Percentiles rank a stretch among this genome's conserved stretches.
Evolutionary conservation across 2,113 vertebrate genomes (phyloP).

Genomic region (Pontoporia blainvillei): DNA sequence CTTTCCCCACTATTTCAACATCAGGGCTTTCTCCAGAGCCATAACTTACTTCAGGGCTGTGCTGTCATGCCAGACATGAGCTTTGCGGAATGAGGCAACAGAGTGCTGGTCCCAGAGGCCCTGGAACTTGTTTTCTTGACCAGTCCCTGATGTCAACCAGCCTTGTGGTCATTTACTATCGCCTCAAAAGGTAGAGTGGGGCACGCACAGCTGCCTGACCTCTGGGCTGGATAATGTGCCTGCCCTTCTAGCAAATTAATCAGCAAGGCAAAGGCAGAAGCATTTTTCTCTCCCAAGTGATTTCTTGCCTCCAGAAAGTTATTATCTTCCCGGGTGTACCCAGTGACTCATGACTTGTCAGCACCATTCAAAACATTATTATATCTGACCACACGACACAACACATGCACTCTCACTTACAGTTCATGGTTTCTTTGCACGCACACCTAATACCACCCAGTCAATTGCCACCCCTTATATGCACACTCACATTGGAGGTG

Average conservation of each 20-base stretch:
- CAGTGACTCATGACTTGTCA: slow-evolving; percentile 18
- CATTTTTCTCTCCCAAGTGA: not conserved
- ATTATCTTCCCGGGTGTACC: not conserved
- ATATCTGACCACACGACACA: not conserved
- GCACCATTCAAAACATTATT: not conserved
- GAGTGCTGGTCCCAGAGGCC: not conserved
- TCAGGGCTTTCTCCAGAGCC: not conserved
- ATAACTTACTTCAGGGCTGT: not conserved
- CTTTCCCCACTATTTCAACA: not conserved
- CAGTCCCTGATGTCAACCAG: slow-evolving; percentile 32
- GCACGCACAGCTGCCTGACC: slow-evolving; percentile 8
- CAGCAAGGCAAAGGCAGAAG: not conserved
- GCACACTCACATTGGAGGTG: not conserved
- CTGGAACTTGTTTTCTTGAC: slow-evolving; percentile 33
- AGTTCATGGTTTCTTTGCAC: not conserved
- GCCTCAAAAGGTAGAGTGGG: slow-evolving; percentile 24
- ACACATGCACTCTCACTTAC: not conserved
- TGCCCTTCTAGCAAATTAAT: slow-evolving; percentile 1
- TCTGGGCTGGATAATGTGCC: slow-evolving; percentile 10
- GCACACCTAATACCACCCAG: not conserved
- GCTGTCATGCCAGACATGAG: not conserved
- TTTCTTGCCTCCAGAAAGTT: slow-evolving; percentile 46
- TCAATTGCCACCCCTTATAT: not conserved
- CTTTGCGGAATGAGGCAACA: not conserved
- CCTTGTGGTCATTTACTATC: slow-evolving; percentile 47